These are phyloP conservation scores for Emydocephalus ijimae DNA, from an alignment of 2,113 vertebrate genomes.

Conservation along the genomic window DNA sequence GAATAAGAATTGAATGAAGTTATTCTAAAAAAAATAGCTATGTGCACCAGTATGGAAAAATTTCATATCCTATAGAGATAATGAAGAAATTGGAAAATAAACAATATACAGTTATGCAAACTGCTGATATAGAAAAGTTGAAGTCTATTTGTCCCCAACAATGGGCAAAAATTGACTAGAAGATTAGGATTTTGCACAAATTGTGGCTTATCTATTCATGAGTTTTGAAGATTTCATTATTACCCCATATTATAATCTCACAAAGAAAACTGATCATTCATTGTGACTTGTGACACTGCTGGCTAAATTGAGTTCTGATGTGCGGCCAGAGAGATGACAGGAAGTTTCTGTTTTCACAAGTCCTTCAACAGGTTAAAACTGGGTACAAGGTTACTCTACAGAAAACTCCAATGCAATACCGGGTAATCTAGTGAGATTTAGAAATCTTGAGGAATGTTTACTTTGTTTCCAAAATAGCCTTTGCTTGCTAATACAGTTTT, in stretches of 20 bases:
- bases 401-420: neutral
- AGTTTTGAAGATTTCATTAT: neutral
- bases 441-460: neutral
- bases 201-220: too few relatives aligned
- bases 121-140: neutral
- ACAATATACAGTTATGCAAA: neutral
- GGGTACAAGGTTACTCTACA: neutral
- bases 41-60: neutral
- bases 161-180: neutral
- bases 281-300: neutral
- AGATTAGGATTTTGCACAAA: neutral
- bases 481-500: neutral
- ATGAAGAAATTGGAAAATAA: neutral
- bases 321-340: neutral
- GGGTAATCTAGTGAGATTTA: neutral
- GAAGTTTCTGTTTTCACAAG: constrained; percentile 1
- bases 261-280: neutral
- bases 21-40: neutral
- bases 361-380: neutral
- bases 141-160: too few relatives aligned
- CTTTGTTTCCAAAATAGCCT: neutral
- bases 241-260: neutral
- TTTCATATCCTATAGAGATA: neutral
- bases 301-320: neutral
- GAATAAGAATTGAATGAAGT: neutral